These are phyloP conservation scores for Microchirus variegatus DNA, from an alignment of 2,797 vertebrate species.

Conservation along the genomic window DNA sequence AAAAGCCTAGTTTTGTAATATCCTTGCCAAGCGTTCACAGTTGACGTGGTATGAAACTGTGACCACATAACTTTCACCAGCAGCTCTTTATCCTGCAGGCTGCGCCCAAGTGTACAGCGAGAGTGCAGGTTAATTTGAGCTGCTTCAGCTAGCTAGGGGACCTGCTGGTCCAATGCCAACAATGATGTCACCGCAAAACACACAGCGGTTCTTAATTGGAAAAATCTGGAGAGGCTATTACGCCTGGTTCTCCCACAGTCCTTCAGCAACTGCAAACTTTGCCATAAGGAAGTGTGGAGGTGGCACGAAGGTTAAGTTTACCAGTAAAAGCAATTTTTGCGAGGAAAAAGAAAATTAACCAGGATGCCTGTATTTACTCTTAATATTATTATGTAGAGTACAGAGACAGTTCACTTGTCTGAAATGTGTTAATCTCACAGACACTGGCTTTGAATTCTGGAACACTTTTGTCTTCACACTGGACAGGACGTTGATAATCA, in stretches of 20 bases:
- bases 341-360: not conserved
- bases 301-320: not conserved
- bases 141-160: constrained; percentile 73
- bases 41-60: constrained; percentile 81
- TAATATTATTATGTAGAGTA: not conserved
- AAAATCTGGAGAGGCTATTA: constrained; percentile 81
- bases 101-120: constrained; percentile 58
- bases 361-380: not conserved
- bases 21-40: constrained; percentile 50
- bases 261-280: constrained; percentile 31
- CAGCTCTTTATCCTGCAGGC: constrained; percentile 81
- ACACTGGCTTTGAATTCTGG: constrained; percentile 36
- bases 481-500: constrained; percentile 86
- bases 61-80: constrained; percentile 78
- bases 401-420: no score
- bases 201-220: constrained; percentile 83
- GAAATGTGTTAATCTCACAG: constrained; percentile 3
- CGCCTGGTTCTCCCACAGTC: constrained; percentile 39
- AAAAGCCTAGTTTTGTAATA: not conserved
- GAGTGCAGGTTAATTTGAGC: constrained; percentile 52
- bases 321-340: constrained; percentile 8
- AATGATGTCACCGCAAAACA: constrained; percentile 88
- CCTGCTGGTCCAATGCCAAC: constrained; percentile 84
- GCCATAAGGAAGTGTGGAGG: constrained; percentile 15
- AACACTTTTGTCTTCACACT: constrained; percentile 74